These are phyloP conservation scores for Clinocottus analis DNA, from an alignment of 2,113 vertebrate species.

Conservation along the genomic window DNA sequence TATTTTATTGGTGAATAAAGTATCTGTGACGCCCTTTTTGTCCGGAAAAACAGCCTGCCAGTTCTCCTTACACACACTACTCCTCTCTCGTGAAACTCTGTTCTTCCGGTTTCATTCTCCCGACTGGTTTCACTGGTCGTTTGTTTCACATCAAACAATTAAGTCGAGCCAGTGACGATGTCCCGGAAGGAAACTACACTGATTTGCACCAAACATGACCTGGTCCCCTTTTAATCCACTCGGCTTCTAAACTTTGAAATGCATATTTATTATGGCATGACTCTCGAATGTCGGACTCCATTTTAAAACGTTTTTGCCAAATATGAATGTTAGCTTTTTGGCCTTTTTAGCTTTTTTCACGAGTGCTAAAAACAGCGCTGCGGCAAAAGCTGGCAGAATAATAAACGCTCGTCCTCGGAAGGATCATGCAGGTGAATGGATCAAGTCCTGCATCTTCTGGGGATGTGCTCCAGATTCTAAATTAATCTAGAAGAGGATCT, in stretches of 20 bases:
- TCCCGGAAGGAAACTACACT: neutral
- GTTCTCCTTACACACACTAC: neutral
- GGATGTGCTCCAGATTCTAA: neutral
- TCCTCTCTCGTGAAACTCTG: neutral
- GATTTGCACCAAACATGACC: neutral
- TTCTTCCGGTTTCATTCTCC: constrained; percentile 56
- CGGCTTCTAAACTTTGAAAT: neutral
- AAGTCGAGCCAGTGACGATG: neutral
- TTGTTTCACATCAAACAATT: neutral
- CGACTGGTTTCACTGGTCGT: constrained; percentile 38
- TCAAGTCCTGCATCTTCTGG: neutral
- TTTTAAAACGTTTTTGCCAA: neutral
- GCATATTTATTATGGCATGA: neutral
- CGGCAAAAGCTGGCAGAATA: neutral
- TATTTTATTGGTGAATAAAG: neutral
- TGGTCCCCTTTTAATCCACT: neutral
- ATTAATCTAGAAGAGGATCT: neutral
- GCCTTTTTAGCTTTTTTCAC: neutral
- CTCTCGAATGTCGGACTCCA: neutral
- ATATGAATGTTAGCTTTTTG: neutral
- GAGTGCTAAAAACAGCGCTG: neutral
- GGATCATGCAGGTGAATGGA: neutral
- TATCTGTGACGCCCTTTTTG: constrained; percentile 11
- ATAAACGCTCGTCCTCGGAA: neutral
- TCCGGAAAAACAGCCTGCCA: neutral